Base-by-base conservation (phyloP, 2,888 invertebrate species). In the Dynastes maya region DNA sequence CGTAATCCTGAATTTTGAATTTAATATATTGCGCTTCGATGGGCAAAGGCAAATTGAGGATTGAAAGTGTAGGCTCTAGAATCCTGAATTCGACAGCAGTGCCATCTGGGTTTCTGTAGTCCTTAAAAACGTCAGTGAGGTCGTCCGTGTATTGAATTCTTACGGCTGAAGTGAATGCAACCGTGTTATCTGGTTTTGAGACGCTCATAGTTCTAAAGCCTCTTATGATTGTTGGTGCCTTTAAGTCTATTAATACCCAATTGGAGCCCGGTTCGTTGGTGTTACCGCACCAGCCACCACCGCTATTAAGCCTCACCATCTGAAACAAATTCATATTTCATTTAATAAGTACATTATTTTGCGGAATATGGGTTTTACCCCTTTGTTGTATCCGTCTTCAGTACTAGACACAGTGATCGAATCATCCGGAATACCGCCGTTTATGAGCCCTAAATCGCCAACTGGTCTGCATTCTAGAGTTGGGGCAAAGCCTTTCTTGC, bases 191-290 rank as follows among this genome's bases (percentile, higher is more conserved):
- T 22, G 92, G 91, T 80, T 97, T 91, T 85, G 94, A 92, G 0
- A 97, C 96, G 71, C 96, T 95, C 91, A 96, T 97, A 0, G 97
- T 97, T 83, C 97, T 91, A 89, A 98, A 97, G 11, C 97, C 97
- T 84, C 97, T 92, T 78, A 97, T 92, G 37, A 97, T 95, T 0
- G 96, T 96, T 0, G 97, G 96, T 29, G 97, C 96, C 89, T 95
- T 94, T 82, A 97, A 91, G 85, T 98, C 97, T 80, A 97, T 91
- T 81, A 95, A 90, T 75, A 96, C 93, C 97, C 97, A 97, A 86
- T 97, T 97, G 22, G 94, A 92, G 68, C 97, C 97, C 5, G 95
- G 95, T 86, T 97, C 96, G 72, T 94, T 90, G 70, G 94, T 94
- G 84, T 93, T 94, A 9, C 97, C 97, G 88, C 97, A 98, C 97